These are phyloP conservation scores for Synergus japonicus DNA, from an alignment of 2,888 invertebrate species.

Conservation along the genomic window DNA sequence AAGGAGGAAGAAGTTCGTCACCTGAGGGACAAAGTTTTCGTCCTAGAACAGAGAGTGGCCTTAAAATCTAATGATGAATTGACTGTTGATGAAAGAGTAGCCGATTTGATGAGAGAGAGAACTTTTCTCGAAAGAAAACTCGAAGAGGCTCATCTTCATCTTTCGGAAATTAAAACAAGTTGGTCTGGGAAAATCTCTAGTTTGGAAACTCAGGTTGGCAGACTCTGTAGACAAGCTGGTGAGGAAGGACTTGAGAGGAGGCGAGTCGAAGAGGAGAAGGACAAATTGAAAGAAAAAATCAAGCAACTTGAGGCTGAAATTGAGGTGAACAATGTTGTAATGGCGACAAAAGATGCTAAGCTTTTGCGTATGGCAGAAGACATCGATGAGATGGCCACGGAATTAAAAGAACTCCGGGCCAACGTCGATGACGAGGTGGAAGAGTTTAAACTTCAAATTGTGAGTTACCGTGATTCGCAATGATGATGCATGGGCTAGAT, in stretches of 20 bases:
- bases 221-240: conserved; percentile 89
- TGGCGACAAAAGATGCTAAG: conserved; percentile 85
- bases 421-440: conserved; percentile 76
- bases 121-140: conserved; percentile 86
- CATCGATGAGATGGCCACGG: conserved; percentile 85
- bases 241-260: conserved; percentile 90
- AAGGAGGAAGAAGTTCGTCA: conserved; percentile 88
- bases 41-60: conserved; percentile 75
- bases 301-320: conserved; percentile 82
- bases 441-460: conserved; percentile 76
- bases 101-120: conserved; percentile 81
- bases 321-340: conserved; percentile 83
- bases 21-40: conserved; percentile 82
- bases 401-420: conserved; percentile 79
- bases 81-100: conserved; percentile 80
- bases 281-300: conserved; percentile 83
- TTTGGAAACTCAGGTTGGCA: conserved; percentile 92
- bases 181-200: conserved; percentile 95
- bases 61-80: conserved; percentile 77
- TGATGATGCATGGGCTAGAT: conserved; percentile 65
- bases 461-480: conserved; percentile 75
- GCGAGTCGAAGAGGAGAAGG: conserved; percentile 85
- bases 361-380: conserved; percentile 86
- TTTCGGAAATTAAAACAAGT: conserved; percentile 92
- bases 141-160: conserved; percentile 91